Base-by-base conservation (phyloP, 2,113 vertebrate genomes). In the Dinomys branickii region DNA sequence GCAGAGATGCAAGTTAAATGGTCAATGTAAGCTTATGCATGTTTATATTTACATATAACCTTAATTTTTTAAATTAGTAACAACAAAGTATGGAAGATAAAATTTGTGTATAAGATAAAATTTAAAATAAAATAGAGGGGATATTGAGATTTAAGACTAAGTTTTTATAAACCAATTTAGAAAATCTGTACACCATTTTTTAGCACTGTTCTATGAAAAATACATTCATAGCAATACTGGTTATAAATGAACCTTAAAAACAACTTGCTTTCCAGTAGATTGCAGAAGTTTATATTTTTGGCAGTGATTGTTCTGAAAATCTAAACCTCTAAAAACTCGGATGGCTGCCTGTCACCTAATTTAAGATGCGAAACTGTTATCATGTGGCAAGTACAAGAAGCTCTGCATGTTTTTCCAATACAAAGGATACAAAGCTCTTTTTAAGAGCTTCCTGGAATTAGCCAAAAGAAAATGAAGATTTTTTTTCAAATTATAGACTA, bases 331-430 rank as follows among this genome's bases (percentile, higher is more conserved):
- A 77, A 59, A 69, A 94, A 92, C 13, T 47, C 87, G 9, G 20
- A 67, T 80, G n/a, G 38, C 9, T 63, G 65, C 35, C 80, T 83
- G 88, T 89, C 82, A 88, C 41, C 41, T 88, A 93, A 93, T 33
- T 90, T 84, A 93, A 88, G 47, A 96, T 81, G 56, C 33, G 85
- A 84, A 67, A 90, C 90, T 80, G 91, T 85, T 95, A 97, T 94
- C 89, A 1, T 84, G 89, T 97, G 91, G 95, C 83, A 88, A 82
- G 22, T 63, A 69, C 38, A 88, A 44, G 56, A 93, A 94, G 14
- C 52, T 93, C 52, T 93, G 16, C 13, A 81, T 91, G 30, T 85
- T 94, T 88, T 94, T 65, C n/a, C 24, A 85, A 75, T 20, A 54
- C 1, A 19, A 90, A 20, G 17, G 52, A 44, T 26, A 89, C 80